phyloP scores from a whole-genome alignment of 2,797 vertebrate species.

The Fundulus diaphanus region DNA sequence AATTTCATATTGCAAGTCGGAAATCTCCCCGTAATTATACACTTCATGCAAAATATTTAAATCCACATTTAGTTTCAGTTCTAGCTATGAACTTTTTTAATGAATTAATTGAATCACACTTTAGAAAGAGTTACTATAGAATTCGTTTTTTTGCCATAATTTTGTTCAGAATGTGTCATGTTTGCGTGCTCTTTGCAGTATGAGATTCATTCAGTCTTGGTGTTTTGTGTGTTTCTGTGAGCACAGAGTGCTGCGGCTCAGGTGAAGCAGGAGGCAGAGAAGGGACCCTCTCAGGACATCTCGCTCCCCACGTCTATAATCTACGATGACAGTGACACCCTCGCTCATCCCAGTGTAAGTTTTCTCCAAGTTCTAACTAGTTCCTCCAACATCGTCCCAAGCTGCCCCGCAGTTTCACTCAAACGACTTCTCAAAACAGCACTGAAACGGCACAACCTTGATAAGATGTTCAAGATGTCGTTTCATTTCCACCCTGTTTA shows the following conservation, averaged over 20 bases:
- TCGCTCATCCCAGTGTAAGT: constrained; percentile 93
- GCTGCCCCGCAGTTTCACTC: neutral
- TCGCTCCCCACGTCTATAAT: constrained; percentile 88
- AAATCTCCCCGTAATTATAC: neutral
- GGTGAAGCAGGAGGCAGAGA: constrained; percentile 69
- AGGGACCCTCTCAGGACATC: constrained; percentile 74
- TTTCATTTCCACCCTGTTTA: constrained; percentile 26
- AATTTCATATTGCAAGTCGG: constrained; percentile 13
- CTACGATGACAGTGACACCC: constrained; percentile 89
- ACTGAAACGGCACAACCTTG: neutral
- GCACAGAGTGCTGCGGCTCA: constrained; percentile 77
- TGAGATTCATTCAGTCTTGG: neutral
- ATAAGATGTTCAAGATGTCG: constrained; percentile 16
- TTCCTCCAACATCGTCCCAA: constrained; percentile 3
- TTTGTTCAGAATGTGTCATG: neutral
- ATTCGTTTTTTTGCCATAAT: neutral
- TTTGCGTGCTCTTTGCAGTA: neutral
- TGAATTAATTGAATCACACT: neutral
- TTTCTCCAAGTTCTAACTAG: neutral
- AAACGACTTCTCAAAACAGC: constrained; percentile 7
- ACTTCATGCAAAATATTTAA: neutral
- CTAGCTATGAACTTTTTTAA: neutral
- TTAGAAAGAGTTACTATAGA: neutral
- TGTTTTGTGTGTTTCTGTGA: constrained; percentile 22
- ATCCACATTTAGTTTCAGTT: neutral